Evolutionary conservation across 2,113 vertebrate species (phyloP).

Genomic region (Pogonocichla stellata): DNA sequence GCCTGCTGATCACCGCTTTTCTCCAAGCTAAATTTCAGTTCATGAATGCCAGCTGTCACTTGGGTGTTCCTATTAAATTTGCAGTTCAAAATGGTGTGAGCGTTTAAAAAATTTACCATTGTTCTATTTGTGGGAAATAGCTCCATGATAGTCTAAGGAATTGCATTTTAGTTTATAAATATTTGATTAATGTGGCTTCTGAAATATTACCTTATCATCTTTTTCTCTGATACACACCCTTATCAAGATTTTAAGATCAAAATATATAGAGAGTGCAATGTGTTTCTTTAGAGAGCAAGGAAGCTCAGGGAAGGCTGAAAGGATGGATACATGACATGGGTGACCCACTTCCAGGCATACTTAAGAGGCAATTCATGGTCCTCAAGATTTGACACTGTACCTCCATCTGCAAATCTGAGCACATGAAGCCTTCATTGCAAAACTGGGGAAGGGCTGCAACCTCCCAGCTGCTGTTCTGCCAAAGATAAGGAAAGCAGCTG

Average conservation of each 20-base stretch:
- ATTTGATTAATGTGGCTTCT: not conserved
- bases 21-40: not conserved
- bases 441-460: not conserved
- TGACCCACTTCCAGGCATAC: not conserved
- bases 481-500: not conserved
- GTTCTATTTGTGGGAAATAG: not conserved
- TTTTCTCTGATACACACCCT: not conserved
- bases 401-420: not conserved
- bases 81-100: not conserved
- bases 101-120: constrained; percentile 21
- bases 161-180: constrained; percentile 16
- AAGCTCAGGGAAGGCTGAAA: not conserved
- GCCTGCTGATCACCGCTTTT: not conserved
- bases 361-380: not conserved
- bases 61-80: constrained; percentile 29
- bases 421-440: not conserved
- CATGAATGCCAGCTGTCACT: constrained; percentile 3
- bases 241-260: not conserved
- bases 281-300: not conserved
- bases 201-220: not conserved
- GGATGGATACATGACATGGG: accelerated
- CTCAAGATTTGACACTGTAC: not conserved
- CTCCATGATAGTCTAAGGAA: not conserved
- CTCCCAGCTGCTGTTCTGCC: not conserved
- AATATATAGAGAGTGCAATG: not conserved